Evolutionary conservation across 2,888 invertebrate species (phyloP), one percentile per base, ranked within the genome.

Genomic region (Brachycybe producta): DNA sequence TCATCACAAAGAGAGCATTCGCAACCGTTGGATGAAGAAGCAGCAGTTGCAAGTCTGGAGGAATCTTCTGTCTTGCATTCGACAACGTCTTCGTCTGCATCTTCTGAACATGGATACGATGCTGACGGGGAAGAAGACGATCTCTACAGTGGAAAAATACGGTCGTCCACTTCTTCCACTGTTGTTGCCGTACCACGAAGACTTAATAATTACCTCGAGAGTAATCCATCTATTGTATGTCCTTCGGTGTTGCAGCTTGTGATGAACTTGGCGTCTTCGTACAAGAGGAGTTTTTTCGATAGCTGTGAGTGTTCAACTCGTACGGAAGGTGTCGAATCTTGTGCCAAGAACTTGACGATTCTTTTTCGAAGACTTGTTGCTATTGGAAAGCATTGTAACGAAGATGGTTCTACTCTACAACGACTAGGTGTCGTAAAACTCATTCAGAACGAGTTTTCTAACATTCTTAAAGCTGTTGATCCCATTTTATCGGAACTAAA

Each of bases 391-490:
- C 11, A 11, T 3, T 26, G 17, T 15, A 23, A 7, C 7, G 5
- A 13, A 13, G 38, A 46, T 24, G 21, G 17, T 15, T n/a, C 23
- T 46, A 21, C 24, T 46, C 21, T 21, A 46, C 5, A 19, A 46
- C 11, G 21, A 24, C 36, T 3, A 38, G 23, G 15, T 46, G 7
- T n/a, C n/a, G 15, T 21, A 3, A 7, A 15, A 26, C 4, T 24
- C 11, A 46, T 46, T 24, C 36, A 36, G 4, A 21, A 23, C n/a
- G 26, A 46, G 3, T 46, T 36, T 38, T 38, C 15, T 21, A 38
- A 46, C 15, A 23, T 46, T 2, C 46, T 46, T 8, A 36, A 23
- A 2, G 15, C 21, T 7, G 24, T 15, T 19, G 17, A 19, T 46
- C 15, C 21, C 2, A 30, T 24, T 17, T 38, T 24, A 15, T 21